These are phyloP conservation scores for Parnassius mnemosyne DNA, from an alignment of 2,888 invertebrate genomes.

Conservation along the genomic window DNA sequence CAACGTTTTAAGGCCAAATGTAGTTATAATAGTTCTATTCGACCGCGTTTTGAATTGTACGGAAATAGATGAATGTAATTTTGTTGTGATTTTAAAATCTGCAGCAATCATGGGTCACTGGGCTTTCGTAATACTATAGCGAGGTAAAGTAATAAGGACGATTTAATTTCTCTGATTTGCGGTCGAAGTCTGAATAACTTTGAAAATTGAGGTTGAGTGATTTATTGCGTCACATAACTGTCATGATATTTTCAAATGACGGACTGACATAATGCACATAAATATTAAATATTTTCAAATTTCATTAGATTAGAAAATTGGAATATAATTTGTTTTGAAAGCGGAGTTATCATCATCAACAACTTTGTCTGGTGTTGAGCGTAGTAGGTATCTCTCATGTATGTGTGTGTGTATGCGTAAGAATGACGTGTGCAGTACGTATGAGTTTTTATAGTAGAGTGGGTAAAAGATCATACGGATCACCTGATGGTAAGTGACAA, in stretches of 20 bases:
- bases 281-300: neutral
- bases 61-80: constrained; percentile 51
- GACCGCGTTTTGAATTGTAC: constrained; percentile 58
- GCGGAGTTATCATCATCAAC: no score
- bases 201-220: constrained; percentile 44
- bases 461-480: no score
- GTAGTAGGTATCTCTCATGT: no score
- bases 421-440: no score
- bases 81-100: constrained; percentile 49
- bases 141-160: constrained; percentile 56
- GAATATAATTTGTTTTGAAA: no score
- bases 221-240: constrained; percentile 43
- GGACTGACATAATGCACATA: neutral
- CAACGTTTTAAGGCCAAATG: constrained; percentile 67
- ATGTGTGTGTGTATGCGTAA: no score
- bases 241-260: constrained; percentile 19
- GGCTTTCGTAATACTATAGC: constrained; percentile 42
- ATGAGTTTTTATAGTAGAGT: no score
- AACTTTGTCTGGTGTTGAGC: no score
- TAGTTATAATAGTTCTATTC: constrained; percentile 68
- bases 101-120: constrained; percentile 50
- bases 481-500: no score
- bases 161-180: constrained; percentile 60
- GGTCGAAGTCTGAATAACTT: constrained; percentile 45
- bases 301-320: no score